Conservation (phyloP, 2,888 invertebrate species). For the Dryomyza anilis region DNA sequence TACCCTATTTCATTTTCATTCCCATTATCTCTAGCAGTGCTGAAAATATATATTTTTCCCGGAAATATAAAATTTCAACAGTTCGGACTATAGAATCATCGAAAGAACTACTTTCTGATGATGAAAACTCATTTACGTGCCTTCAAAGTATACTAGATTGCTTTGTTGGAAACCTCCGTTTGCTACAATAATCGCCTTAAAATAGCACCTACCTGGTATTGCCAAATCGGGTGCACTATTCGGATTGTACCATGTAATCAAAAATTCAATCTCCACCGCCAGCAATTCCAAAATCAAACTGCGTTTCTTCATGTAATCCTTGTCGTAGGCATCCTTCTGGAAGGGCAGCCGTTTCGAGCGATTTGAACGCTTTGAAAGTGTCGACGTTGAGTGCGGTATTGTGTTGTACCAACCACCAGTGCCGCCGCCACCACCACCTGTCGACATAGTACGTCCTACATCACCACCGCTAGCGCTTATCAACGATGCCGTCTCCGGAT, state of each 20-base stretch:
- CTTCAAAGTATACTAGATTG: too few species aligned
- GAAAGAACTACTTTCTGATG: too few species aligned
- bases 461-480: conserved; percentile 66
- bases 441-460: conserved; percentile 66
- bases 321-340: conserved; percentile 81
- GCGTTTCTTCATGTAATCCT: conserved; percentile 92
- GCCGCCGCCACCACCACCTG: conserved; percentile 53
- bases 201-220: conserved; percentile 65
- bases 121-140: too few species aligned
- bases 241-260: conserved; percentile 96
- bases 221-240: conserved; percentile 75
- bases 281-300: conserved; percentile 91
- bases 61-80: too few species aligned
- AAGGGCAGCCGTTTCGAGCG: conserved; percentile 72
- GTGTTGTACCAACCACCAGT: conserved; percentile 89
- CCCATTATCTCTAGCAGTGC: too few species aligned
- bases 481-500: conserved; percentile 60
- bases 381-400: conserved; percentile 77
- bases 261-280: conserved; percentile 93
- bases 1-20: too few species aligned
- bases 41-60: too few species aligned
- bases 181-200: not conserved
- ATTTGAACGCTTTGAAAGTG: conserved; percentile 76
- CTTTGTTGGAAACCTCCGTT: not conserved
- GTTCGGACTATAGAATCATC: too few species aligned